Evolutionary conservation across 2,888 invertebrate species (phyloP).

Genomic region (Alentia gelatinosa): DNA sequence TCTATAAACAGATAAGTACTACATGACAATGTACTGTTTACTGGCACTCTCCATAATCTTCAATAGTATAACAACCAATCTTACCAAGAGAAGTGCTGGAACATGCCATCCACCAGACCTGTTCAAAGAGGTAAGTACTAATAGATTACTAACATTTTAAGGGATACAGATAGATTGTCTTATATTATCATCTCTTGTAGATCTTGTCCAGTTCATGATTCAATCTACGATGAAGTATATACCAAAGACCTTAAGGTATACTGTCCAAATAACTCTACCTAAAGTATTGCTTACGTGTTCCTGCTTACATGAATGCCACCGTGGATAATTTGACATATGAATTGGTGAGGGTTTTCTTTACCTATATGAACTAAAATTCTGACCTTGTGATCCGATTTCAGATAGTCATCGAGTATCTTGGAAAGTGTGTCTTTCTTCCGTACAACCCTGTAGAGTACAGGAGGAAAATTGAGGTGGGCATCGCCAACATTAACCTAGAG

Average conservation of each 20-base stretch:
- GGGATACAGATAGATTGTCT: too few species aligned
- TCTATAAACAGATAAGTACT: background rate
- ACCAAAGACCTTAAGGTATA: too few species aligned
- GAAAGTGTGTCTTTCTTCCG: background rate
- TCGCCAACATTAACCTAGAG: background rate
- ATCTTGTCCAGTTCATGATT: too few species aligned
- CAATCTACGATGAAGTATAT: too few species aligned
- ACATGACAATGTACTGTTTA: background rate
- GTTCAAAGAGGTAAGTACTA: background rate
- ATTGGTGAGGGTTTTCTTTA: too few species aligned
- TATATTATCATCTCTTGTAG: too few species aligned
- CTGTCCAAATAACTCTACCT: too few species aligned
- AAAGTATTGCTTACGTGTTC: too few species aligned
- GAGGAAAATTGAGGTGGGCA: background rate
- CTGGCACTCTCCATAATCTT: background rate
- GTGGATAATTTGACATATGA: too few species aligned
- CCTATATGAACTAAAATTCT: background rate
- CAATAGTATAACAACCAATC: background rate
- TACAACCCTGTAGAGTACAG: background rate
- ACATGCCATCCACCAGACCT: background rate
- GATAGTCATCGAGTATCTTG: background rate
- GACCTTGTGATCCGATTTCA: background rate
- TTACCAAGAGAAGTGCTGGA: background rate
- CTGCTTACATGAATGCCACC: too few species aligned
- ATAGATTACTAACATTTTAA: too few species aligned